Base-by-base conservation (phyloP, 2,113 vertebrate genomes). In the Jaculus jaculus region DNA sequence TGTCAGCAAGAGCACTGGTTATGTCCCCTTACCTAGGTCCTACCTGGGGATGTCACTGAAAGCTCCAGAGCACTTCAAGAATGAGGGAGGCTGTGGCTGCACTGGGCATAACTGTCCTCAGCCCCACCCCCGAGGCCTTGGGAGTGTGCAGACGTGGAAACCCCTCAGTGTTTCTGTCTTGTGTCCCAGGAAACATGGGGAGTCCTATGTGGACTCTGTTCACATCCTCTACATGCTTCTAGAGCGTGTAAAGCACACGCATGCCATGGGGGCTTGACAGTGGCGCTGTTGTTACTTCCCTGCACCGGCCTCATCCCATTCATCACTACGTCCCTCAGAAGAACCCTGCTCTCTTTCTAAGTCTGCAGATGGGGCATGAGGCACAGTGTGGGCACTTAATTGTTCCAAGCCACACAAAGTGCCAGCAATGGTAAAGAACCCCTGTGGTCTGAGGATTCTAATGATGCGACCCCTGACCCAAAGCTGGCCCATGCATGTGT, bases 181-280 rank as follows among this genome's bases (percentile, higher is more conserved):
- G 16, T 54, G 0, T 51, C 30, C 11, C 23, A n/a, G 17, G 7
- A 61, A 66, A 72, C 6, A 5, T 0, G 1, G 54, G 34, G 54
- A 68, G 24, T 28, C 20, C 0, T 37, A 3, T 58, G 6, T 26
- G 39, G 3, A 0, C 8, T 28, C 63, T 58, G 7, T 69, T 79
- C 75, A 51, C 39, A 21, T 42, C 68, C 84, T 37, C 13, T 69
- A 81, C 26, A n/a, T 34, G 54, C 0, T 0, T 4, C 3, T 0
- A 39, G 39, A 10, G 18, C 4, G 1, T 30, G 3, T 7, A 30
- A n/a, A 7, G 18, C 21, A 18, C 30, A 9, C 47, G 30, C 1
- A 0, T 0, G 1, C 1, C 9, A 3, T 1, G 10, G 83, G 65
- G 17, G 30, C 6, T 69, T 61, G 69, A 3, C 20, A 28, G 18